Evolutionary conservation across 2,797 vertebrate genomes (phyloP).

Genomic region (Pangasius sanitwongsei): DNA sequence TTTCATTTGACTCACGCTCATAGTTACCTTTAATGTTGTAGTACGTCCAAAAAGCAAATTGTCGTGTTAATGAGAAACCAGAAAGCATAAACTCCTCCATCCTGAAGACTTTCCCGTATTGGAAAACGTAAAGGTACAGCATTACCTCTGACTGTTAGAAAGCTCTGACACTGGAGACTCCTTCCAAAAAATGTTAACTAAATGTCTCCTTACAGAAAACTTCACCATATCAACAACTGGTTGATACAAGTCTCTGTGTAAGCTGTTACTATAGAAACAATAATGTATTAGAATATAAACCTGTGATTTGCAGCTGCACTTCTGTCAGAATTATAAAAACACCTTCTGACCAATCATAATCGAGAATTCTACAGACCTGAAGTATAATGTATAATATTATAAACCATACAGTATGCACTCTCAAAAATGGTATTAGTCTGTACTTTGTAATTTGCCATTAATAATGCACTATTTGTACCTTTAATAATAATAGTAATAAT

Average conservation of each 20-base stretch:
- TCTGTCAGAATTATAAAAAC: neutral
- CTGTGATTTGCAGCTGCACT: neutral
- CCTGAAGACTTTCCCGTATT: neutral
- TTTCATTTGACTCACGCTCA: neutral
- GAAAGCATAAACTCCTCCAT: neutral
- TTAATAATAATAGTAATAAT: no score
- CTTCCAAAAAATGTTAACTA: neutral
- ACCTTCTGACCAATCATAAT: neutral
- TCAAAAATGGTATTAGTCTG: neutral
- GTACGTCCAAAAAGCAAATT: neutral
- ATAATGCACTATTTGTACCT: neutral
- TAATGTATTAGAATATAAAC: neutral
- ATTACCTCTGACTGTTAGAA: neutral
- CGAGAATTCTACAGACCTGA: neutral
- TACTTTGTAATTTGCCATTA: neutral
- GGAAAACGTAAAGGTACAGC: neutral
- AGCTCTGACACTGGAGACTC: neutral
- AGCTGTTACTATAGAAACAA: neutral
- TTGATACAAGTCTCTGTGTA: neutral
- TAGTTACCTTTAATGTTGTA: neutral
- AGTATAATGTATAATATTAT: neutral
- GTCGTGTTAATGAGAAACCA: neutral
- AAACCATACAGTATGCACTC: neutral
- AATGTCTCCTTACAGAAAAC: neutral
- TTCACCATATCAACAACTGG: neutral